Evolutionary conservation across 2,113 vertebrate species (phyloP).

Genomic region (Apus apus): DNA sequence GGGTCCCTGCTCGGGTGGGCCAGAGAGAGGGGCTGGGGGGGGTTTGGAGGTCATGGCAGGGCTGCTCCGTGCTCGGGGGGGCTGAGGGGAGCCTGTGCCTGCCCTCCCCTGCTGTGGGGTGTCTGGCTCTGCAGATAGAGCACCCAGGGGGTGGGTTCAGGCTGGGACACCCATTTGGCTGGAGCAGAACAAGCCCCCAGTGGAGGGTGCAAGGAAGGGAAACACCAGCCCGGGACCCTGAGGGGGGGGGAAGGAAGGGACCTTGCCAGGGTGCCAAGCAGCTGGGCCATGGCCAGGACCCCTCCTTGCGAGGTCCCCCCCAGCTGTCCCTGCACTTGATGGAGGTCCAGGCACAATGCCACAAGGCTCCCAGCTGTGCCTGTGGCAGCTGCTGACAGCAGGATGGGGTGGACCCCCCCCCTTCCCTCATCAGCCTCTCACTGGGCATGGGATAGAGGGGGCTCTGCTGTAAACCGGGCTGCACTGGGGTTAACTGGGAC

Average conservation of each 20-base stretch:
- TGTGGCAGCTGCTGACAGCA: neutral
- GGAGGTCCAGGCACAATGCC: neutral
- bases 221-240: fast-evolving
- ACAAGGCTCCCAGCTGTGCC: neutral
- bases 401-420: neutral
- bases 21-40: neutral
- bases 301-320: neutral
- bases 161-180: too few species aligned
- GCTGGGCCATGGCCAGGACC: neutral
- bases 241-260: fast-evolving
- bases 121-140: neutral
- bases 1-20: neutral
- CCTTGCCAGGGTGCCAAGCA: neutral
- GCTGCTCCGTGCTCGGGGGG: fast-evolving
- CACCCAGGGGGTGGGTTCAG: neutral
- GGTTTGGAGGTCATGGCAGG: fast-evolving
- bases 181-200: neutral
- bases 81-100: neutral
- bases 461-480: fast-evolving
- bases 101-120: too few species aligned
- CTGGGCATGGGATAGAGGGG: neutral
- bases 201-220: neutral
- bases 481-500: fast-evolving
- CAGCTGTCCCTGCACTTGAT: neutral
- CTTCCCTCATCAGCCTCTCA: neutral